Conservation (phyloP, 2,113 vertebrate genomes). For the Amia ocellicauda region DNA sequence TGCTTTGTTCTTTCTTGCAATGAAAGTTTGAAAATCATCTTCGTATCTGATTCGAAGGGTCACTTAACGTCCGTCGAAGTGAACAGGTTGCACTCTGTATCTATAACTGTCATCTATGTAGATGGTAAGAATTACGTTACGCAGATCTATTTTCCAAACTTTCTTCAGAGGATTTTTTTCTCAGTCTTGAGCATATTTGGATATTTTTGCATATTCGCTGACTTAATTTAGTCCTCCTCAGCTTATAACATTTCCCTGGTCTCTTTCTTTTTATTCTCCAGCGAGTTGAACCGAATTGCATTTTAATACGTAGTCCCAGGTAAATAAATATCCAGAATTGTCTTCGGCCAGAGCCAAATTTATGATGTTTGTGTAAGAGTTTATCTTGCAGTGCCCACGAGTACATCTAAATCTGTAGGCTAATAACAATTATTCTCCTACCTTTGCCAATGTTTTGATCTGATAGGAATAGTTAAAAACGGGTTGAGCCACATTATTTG, state of each 20-base stretch:
- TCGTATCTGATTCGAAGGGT: slow-evolving; percentile 21
- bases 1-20: slow-evolving; percentile 42
- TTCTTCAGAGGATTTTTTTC: too few relatives aligned
- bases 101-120: not conserved
- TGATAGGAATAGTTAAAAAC: slow-evolving; percentile 11
- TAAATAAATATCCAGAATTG: slow-evolving; percentile 3
- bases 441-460: slow-evolving; percentile 11
- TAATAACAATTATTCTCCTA: slow-evolving; percentile 1
- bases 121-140: too few relatives aligned
- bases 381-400: slow-evolving; percentile 7
- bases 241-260: too few relatives aligned
- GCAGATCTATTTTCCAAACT: too few relatives aligned
- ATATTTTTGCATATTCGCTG: too few relatives aligned
- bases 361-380: not conserved
- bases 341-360: slow-evolving; percentile 12
- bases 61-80: slow-evolving; percentile 41
- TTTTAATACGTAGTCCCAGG: too few relatives aligned
- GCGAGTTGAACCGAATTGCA: too few relatives aligned
- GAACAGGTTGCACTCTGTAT: slow-evolving; percentile 57
- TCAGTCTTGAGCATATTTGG: too few relatives aligned
- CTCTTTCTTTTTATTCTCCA: too few relatives aligned
- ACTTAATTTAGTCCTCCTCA: too few relatives aligned
- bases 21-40: slow-evolving; percentile 8
- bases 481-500: slow-evolving; percentile 11
- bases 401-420: not conserved